Evolutionary conservation across 2,888 invertebrate genomes (phyloP).

Genomic region (Spialia ferax): DNA sequence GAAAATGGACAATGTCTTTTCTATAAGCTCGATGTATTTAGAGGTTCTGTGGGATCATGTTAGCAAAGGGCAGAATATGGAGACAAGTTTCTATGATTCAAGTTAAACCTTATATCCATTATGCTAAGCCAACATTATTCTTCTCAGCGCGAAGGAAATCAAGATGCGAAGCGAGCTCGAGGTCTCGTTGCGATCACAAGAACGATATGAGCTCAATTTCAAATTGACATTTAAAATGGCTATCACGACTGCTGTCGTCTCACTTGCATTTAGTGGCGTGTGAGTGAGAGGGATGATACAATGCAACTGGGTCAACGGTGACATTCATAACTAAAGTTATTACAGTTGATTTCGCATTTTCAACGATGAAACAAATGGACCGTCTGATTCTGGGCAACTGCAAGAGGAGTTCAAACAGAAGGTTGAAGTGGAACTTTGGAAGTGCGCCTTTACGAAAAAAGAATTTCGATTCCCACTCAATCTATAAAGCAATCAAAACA

Average conservation of each 20-base stretch:
- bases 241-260: constrained; percentile 20
- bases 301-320: constrained; percentile 31
- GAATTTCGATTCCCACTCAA: neutral
- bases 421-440: neutral
- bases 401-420: neutral
- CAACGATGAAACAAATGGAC: constrained; percentile 28
- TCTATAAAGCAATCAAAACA: neutral
- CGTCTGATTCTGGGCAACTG: neutral
- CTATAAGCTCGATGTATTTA: too few relatives aligned
- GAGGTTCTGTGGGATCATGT: too few relatives aligned
- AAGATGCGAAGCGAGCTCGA: constrained; percentile 10
- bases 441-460: neutral
- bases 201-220: constrained; percentile 27
- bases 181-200: constrained; percentile 21
- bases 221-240: constrained; percentile 34
- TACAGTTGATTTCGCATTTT: constrained; percentile 30
- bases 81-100: too few relatives aligned
- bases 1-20: too few relatives aligned
- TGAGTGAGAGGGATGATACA: constrained; percentile 30
- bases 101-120: neutral
- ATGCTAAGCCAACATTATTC: neutral
- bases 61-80: too few relatives aligned
- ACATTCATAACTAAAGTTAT: constrained; percentile 27
- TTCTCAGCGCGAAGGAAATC: constrained; percentile 14
- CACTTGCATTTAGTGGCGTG: constrained; percentile 15